Evolutionary conservation across 2,888 invertebrate genomes (phyloP).

Genomic region (Erebia epiphron): DNA sequence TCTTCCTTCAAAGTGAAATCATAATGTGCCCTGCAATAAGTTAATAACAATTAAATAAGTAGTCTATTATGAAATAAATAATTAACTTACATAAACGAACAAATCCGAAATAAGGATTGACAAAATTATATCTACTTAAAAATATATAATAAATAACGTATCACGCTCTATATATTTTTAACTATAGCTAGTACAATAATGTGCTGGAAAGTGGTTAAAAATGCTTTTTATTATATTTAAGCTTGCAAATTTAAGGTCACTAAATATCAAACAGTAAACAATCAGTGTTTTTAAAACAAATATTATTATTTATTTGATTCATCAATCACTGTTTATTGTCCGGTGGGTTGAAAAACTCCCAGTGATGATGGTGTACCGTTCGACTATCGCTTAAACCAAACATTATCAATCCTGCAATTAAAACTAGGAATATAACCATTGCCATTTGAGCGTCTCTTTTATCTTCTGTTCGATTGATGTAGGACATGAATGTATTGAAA

Average conservation of each 20-base stretch:
- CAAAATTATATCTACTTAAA: background rate
- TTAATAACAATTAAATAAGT: background rate
- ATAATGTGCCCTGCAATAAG: background rate
- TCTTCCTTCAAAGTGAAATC: background rate
- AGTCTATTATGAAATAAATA: background rate
- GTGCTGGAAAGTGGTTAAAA: conserved; percentile 34
- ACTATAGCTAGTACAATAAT: background rate
- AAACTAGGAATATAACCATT: conserved; percentile 89
- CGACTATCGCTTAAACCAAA: conserved; percentile 88
- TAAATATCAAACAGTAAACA: background rate
- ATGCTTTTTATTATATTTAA: conserved; percentile 29
- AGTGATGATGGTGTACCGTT: conserved; percentile 91
- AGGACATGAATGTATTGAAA: conserved; percentile 85
- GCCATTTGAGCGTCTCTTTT: conserved; percentile 90
- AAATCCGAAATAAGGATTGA: background rate
- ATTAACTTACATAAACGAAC: too few relatives aligned
- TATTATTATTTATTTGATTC: background rate
- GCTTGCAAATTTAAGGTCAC: conserved; percentile 6
- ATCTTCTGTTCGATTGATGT: conserved; percentile 85
- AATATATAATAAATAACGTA: background rate
- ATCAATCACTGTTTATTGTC: conserved; percentile 74
- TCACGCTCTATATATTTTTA: background rate
- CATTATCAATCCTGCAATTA: conserved; percentile 90
- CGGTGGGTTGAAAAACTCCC: conserved; percentile 95
- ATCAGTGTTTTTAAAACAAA: background rate